Conservation (phyloP, 2,888 invertebrate species). For the Netelia melanura region DNA sequence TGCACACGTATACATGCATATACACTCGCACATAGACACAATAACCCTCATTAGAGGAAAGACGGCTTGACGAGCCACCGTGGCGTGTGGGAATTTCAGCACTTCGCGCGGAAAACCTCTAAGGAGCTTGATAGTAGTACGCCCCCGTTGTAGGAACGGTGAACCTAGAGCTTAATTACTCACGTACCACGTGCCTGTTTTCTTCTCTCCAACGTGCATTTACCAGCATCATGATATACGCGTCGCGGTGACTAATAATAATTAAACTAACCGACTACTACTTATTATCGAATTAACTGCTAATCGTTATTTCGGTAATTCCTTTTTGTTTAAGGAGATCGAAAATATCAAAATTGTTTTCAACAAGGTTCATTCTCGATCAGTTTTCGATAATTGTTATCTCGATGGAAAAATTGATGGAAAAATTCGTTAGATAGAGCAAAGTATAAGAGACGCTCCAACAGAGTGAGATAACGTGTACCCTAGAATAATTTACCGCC, state of each 20-base stretch:
- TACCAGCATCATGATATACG: background rate
- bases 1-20: background rate
- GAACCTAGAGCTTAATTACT: constrained; percentile 77
- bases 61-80: constrained; percentile 71
- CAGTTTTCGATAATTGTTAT: background rate
- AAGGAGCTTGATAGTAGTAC: constrained; percentile 75
- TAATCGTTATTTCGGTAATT: background rate
- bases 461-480: background rate
- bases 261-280: background rate
- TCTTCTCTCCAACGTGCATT: background rate
- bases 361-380: background rate
- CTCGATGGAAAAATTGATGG: background rate
- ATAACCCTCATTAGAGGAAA: constrained; percentile 77
- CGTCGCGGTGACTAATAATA: background rate
- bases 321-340: too few species aligned
- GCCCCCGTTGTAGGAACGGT: constrained; percentile 44
- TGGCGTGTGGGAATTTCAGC: constrained; percentile 80
- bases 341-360: too few species aligned
- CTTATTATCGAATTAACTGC: background rate
- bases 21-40: constrained; percentile 71
- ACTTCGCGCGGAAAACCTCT: constrained; percentile 77
- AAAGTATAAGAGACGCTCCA: background rate
- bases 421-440: background rate
- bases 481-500: constrained; percentile 59
- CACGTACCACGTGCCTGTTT: constrained; percentile 36